A percentile compares a stretch with the other conserved stretches of the same genome.
phyloP scores from a whole-genome alignment of 2,113 vertebrate genomes.

The Aspiorhynchus laticeps region DNA sequence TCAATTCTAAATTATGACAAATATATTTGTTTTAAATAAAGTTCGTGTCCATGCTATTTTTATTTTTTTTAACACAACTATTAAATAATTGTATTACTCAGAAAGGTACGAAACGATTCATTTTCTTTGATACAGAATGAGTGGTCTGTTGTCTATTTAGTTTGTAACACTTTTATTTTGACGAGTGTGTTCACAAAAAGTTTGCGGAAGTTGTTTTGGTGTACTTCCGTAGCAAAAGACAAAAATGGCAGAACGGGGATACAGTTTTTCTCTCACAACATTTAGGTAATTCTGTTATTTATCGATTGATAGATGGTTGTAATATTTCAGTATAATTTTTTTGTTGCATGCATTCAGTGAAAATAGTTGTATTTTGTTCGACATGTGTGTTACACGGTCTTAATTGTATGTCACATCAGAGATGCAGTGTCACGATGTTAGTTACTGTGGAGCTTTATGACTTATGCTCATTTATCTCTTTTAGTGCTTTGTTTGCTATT shows the following conservation, averaged over 20 bases:
- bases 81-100: not conserved
- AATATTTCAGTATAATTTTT: not conserved
- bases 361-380: not conserved
- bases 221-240: not conserved
- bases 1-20: not conserved
- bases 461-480: not conserved
- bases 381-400: not conserved
- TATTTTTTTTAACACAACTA: no score
- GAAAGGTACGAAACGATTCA: not conserved
- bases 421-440: conserved; percentile 49
- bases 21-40: not conserved
- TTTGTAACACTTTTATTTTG: conserved; percentile 42
- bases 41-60: not conserved
- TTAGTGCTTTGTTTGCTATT: not conserved
- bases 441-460: no score
- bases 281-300: conserved; percentile 53
- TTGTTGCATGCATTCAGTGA: not conserved
- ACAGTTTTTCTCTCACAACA: conserved; percentile 63
- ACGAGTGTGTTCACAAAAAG: not conserved
- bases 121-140: not conserved
- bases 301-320: not conserved
- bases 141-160: not conserved
- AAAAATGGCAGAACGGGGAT: conserved; percentile 62
- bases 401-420: not conserved
- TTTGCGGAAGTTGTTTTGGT: conserved; percentile 33